Percentiles rank a stretch among this genome's conserved stretches.
Evolutionary conservation across 2,888 invertebrate genomes (phyloP).

Genomic region (Cheilosia variabilis): DNA sequence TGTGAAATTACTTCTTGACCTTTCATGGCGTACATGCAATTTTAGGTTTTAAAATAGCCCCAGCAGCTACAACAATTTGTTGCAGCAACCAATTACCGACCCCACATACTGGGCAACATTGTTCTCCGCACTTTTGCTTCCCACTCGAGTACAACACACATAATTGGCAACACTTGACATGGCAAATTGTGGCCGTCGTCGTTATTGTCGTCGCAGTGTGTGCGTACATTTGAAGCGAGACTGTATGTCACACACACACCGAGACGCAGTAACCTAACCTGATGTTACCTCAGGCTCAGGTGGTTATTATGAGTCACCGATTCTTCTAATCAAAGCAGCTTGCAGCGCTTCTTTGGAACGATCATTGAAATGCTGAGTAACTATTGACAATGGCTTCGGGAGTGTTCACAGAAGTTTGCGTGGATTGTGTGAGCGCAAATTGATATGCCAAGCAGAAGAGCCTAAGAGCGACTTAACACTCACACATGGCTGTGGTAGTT

Average conservation of each 20-base stretch:
- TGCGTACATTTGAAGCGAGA: not conserved
- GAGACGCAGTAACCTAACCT: slow-evolving; percentile 58
- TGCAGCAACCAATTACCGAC: slow-evolving; percentile 61
- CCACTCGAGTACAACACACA: slow-evolving; percentile 34
- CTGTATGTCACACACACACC: slow-evolving; percentile 34
- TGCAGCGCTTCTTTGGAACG: slow-evolving; percentile 30
- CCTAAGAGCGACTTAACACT: slow-evolving; percentile 40
- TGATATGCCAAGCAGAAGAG: not conserved
- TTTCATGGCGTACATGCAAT: slow-evolving; percentile 51
- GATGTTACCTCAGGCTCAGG: slow-evolving; percentile 42
- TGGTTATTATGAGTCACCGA: slow-evolving; percentile 68
- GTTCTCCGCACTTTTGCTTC: slow-evolving; percentile 19
- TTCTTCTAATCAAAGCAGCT: slow-evolving; percentile 13
- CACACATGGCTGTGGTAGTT: slow-evolving; percentile 25
- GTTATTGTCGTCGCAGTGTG: too few relatives aligned
- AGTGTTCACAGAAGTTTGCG: slow-evolving; percentile 11
- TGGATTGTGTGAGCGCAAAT: not conserved
- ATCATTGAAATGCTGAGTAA: slow-evolving; percentile 33
- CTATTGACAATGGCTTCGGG: slow-evolving; percentile 16
- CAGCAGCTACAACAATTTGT: slow-evolving; percentile 49
- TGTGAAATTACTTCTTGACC: slow-evolving; percentile 55
- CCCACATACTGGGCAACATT: slow-evolving; percentile 30
- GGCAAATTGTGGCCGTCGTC: slow-evolving; percentile 34
- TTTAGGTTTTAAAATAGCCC: slow-evolving; percentile 23
- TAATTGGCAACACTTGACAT: slow-evolving; percentile 73